phyloP scores from a whole-genome alignment of 2,888 invertebrate genomes.

The Rhingia campestris region DNA sequence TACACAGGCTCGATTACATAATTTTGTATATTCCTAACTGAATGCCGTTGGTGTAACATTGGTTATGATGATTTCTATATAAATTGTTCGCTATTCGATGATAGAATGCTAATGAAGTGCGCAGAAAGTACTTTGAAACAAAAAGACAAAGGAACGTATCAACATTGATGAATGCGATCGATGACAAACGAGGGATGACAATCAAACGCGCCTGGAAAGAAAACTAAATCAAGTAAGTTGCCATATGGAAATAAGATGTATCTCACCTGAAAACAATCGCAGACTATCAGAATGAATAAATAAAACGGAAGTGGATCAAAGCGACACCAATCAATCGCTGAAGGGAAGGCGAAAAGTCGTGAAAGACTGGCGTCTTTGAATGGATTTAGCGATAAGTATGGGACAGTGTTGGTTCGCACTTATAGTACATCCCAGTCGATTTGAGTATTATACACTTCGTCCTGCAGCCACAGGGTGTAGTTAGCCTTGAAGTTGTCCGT shows the following conservation, averaged over 20 bases:
- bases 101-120: slow-evolving; percentile 6
- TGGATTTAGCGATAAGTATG: slow-evolving; percentile 12
- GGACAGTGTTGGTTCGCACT: slow-evolving; percentile 3
- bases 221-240: slow-evolving; percentile 1
- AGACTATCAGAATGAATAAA: slow-evolving; percentile 38
- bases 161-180: not conserved
- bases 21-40: slow-evolving; percentile 60
- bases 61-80: slow-evolving; percentile 61
- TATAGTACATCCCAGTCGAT: slow-evolving; percentile 89
- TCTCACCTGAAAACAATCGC: slow-evolving; percentile 56
- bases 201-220: slow-evolving; percentile 34
- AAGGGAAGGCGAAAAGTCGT: slow-evolving; percentile 24
- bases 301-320: not conserved
- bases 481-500: slow-evolving; percentile 96
- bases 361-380: slow-evolving; percentile 46
- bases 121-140: slow-evolving; percentile 7
- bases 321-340: slow-evolving; percentile 27
- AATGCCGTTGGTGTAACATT: slow-evolving; percentile 56
- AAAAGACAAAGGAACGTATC: not conserved
- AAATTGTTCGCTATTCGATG: slow-evolving; percentile 52
- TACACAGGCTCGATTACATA: slow-evolving; percentile 65
- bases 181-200: not conserved
- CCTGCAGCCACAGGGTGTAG: slow-evolving; percentile 97
- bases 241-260: too few species aligned
- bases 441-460: slow-evolving; percentile 95